A percentile compares a stretch with the other conserved stretches of the same genome.
Evolutionary conservation across 2,797 vertebrate genomes (phyloP).

Genomic region (Pogonophryne albipinna): DNA sequence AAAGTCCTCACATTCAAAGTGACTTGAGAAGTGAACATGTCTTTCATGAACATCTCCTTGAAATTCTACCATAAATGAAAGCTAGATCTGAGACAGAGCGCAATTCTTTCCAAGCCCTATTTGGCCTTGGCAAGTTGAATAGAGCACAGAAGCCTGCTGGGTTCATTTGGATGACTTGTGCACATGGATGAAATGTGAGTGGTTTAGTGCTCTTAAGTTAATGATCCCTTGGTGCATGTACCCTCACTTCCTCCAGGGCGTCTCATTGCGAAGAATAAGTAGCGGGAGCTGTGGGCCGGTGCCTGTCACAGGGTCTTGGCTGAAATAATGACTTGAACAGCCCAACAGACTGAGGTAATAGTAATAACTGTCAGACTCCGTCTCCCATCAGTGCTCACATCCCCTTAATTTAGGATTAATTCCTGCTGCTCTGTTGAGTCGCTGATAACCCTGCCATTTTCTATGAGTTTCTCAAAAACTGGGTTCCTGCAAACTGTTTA

Average conservation of each 20-base stretch:
- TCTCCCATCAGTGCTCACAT: slow-evolving; percentile 75
- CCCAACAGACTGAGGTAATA: slow-evolving; percentile 72
- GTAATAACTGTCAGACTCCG: slow-evolving; percentile 76
- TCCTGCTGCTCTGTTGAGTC: slow-evolving; percentile 52
- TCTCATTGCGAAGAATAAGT: slow-evolving; percentile 71
- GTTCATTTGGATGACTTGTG: slow-evolving; percentile 62
- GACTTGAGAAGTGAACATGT: slow-evolving; percentile 28
- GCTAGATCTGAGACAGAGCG: slow-evolving; percentile 34
- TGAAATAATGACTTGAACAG: slow-evolving; percentile 79
- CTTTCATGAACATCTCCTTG: slow-evolving; percentile 58
- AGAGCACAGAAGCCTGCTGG: slow-evolving; percentile 41
- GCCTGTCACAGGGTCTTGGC: slow-evolving; percentile 74
- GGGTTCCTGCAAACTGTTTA: slow-evolving; percentile 38
- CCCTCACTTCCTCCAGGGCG: slow-evolving; percentile 68
- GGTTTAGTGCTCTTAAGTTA: slow-evolving; percentile 73
- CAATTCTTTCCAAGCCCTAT: slow-evolving; percentile 34
- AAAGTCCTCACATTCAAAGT: slow-evolving; percentile 35
- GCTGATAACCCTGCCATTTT: slow-evolving; percentile 43
- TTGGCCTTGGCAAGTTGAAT: slow-evolving; percentile 46
- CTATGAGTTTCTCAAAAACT: slow-evolving; percentile 52
- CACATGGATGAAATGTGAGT: slow-evolving; percentile 67
- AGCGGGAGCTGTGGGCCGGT: slow-evolving; percentile 63
- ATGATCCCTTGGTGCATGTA: slow-evolving; percentile 73
- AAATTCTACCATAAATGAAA: slow-evolving; percentile 35
- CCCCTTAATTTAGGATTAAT: slow-evolving; percentile 79